Evolutionary conservation across 2,797 vertebrate species (phyloP).

Genomic region (Sibirionetta formosa): DNA sequence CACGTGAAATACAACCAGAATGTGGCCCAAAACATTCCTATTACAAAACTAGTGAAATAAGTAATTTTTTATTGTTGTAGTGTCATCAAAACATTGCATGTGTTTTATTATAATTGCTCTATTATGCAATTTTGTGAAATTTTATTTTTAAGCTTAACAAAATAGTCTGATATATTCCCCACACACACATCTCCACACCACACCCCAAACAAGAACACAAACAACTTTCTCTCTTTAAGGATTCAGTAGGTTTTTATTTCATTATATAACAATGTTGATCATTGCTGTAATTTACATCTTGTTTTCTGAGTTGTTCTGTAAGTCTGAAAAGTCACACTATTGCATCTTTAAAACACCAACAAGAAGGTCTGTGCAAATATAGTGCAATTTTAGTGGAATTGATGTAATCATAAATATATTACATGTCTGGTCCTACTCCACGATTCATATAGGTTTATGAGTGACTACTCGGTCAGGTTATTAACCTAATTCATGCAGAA

Average conservation of each 20-base stretch:
- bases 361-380: not conserved
- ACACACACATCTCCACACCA: too few relatives aligned
- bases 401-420: not conserved
- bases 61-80: not conserved
- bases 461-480: not conserved
- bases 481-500: not conserved
- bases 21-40: not conserved
- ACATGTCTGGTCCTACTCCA: not conserved
- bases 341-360: not conserved
- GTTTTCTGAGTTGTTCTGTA: not conserved
- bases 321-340: not conserved
- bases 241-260: not conserved
- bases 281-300: not conserved
- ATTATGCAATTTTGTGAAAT: not conserved
- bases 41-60: not conserved
- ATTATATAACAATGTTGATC: not conserved
- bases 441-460: not conserved
- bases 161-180: not conserved
- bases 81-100: not conserved
- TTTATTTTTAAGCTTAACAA: not conserved
- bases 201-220: accelerated
- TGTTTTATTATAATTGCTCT: not conserved
- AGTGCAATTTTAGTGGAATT: not conserved
- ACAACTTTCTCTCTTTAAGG: not conserved
- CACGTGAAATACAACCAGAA: not conserved